A percentile compares a stretch with the other conserved stretches of the same genome.
Evolutionary conservation across 2,797 vertebrate genomes (phyloP).

Genomic region (Lithobates pipiens): DNA sequence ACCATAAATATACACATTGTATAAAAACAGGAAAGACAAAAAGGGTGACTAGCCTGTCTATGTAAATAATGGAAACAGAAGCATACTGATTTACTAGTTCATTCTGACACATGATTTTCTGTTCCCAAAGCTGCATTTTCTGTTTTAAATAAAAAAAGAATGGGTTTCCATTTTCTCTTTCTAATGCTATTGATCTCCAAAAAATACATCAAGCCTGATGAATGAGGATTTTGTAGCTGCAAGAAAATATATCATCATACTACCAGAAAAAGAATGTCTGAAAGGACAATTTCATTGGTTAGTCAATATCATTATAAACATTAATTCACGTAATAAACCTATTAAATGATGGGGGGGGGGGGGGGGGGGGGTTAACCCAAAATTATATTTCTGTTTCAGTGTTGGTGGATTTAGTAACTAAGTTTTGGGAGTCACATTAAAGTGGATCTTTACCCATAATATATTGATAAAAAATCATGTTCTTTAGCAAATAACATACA

Average conservation of each 20-base stretch:
- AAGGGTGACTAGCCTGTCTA: conserved; percentile 49
- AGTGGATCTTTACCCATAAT: too few relatives aligned
- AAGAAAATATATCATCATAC: background rate
- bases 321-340: background rate
- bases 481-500: too few relatives aligned
- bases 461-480: too few relatives aligned
- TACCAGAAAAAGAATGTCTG: background rate
- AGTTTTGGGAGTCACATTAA: background rate
- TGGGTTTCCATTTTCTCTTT: conserved; percentile 65
- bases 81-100: conserved; percentile 59
- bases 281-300: background rate
- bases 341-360: too few relatives aligned
- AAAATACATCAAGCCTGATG: conserved; percentile 68
- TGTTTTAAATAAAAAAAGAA: conserved; percentile 67
- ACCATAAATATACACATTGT: conserved; percentile 62
- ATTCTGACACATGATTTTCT: conserved; percentile 73
- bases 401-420: background rate
- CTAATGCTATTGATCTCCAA: conserved; percentile 68
- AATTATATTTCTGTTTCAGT: background rate
- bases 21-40: conserved; percentile 71
- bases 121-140: conserved; percentile 70
- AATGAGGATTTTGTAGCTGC: conserved; percentile 68
- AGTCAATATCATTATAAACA: background rate
- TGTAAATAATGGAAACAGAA: conserved; percentile 64
- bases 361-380: too few relatives aligned